These are phyloP conservation scores for Herminia tarsipennalis DNA, from an alignment of 2,888 invertebrate species.

Conservation along the genomic window DNA sequence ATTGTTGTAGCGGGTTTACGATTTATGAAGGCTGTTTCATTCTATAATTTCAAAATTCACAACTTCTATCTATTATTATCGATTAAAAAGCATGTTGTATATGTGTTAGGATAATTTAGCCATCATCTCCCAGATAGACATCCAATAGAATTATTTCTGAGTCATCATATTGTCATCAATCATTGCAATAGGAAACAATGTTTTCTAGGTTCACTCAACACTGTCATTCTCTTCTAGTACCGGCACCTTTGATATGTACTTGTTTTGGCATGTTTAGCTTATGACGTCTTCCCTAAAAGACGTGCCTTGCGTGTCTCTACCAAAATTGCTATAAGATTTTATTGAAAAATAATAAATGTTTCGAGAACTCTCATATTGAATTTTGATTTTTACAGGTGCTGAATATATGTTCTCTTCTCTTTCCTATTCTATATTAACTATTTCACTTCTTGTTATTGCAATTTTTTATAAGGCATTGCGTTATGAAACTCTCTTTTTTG, in stretches of 20 bases:
- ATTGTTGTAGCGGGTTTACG: no score
- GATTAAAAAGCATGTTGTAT: slow-evolving; percentile 75
- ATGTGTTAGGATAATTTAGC: slow-evolving; percentile 63
- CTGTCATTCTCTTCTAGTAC: slow-evolving; percentile 55
- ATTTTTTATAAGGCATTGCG: no score
- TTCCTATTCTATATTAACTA: no score
- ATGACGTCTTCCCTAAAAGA: slow-evolving; percentile 30
- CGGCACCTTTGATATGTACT: slow-evolving; percentile 66
- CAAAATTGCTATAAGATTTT: slow-evolving; percentile 19
- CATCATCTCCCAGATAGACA: slow-evolving; percentile 39
- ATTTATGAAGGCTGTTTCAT: slow-evolving; percentile 33
- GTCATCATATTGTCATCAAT: slow-evolving; percentile 41
- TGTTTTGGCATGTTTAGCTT: slow-evolving; percentile 67
- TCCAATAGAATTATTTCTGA: slow-evolving; percentile 31
- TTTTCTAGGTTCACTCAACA: slow-evolving; percentile 56
- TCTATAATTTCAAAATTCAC: slow-evolving; percentile 28
- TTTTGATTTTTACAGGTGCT: slow-evolving; percentile 40
- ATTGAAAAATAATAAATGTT: background rate
- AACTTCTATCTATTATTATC: slow-evolving; percentile 33
- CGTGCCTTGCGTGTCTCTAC: slow-evolving; percentile 32
- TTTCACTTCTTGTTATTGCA: no score
- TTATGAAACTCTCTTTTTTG: no score
- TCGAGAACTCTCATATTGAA: slow-evolving; percentile 12
- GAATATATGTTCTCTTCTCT: slow-evolving; percentile 17
- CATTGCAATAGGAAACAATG: slow-evolving; percentile 33